A percentile compares a stretch with the other conserved stretches of the same genome.
These are phyloP conservation scores for Dendrolimus punctatus DNA, from an alignment of 1,140 invertebrate species.

Conservation along the genomic window DNA sequence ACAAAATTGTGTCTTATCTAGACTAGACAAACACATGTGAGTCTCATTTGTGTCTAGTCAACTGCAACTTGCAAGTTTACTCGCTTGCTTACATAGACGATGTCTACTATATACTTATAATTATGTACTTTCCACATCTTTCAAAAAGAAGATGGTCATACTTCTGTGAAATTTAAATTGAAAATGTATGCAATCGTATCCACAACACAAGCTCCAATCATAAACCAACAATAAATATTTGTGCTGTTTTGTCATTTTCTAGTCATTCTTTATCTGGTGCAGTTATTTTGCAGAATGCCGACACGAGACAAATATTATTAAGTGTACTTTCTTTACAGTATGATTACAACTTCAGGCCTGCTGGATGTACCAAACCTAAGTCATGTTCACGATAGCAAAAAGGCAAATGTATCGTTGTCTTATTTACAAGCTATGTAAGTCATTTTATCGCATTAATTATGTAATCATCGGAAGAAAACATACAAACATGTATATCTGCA, in stretches of 20 bases:
- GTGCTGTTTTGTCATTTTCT: neutral
- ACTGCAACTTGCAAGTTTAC: no score
- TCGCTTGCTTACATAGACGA: no score
- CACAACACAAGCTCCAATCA: neutral
- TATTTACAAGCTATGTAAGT: constrained; percentile 61
- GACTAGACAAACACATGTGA: no score
- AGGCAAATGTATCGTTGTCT: constrained; percentile 25
- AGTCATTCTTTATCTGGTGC: neutral
- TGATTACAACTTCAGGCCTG: constrained; percentile 53
- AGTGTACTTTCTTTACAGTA: constrained; percentile 26
- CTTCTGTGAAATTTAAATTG: no score
- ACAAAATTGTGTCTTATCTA: no score
- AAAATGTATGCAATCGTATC: no score
- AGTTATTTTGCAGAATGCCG: neutral
- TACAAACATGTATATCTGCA: no score
- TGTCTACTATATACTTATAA: no score
- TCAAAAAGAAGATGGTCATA: no score
- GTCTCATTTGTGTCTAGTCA: no score
- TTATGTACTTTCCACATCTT: no score
- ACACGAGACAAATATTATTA: neutral
- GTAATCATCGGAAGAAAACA: no score
- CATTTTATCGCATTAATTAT: neutral
- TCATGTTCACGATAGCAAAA: constrained; percentile 49
- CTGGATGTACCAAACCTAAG: constrained; percentile 54
- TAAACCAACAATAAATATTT: neutral